phyloP scores from a whole-genome alignment of 2,888 invertebrate species.

The Drosophila maculinotata region DNA sequence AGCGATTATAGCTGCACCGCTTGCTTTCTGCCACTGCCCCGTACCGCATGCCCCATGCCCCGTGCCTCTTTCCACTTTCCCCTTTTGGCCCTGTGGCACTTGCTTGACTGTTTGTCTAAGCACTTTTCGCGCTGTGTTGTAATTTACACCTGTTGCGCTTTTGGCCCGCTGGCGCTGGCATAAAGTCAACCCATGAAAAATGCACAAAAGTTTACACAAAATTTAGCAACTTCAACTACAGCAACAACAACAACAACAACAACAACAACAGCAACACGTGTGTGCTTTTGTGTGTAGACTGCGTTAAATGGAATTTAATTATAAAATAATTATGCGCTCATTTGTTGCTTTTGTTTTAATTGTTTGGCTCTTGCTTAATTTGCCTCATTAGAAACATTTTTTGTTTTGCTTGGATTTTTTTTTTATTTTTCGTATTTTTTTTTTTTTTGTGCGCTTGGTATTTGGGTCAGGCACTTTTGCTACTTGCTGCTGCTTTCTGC shows the following conservation, averaged over 20 bases:
- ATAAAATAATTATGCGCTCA: constrained; percentile 81
- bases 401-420: constrained; percentile 13
- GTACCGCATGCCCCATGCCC: constrained; percentile 2
- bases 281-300: constrained; percentile 42
- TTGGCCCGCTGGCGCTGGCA: constrained; percentile 30
- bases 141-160: constrained; percentile 79
- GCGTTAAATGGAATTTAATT: constrained; percentile 79
- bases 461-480: constrained; percentile 63
- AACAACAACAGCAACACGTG: neutral
- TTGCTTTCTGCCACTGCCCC: constrained; percentile 1
- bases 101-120: constrained; percentile 11
- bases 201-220: constrained; percentile 59
- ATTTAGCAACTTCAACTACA: constrained; percentile 39
- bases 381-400: constrained; percentile 75
- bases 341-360: constrained; percentile 74
- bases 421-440: no score
- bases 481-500: constrained; percentile 40
- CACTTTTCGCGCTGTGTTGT: constrained; percentile 36
- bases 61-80: neutral
- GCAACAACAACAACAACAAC: constrained; percentile 18
- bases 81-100: neutral
- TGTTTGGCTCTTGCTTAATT: constrained; percentile 78
- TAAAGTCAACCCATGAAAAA: constrained; percentile 44
- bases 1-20: constrained; percentile 62
- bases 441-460: constrained; percentile 38